Base-by-base conservation (phyloP, 2,888 invertebrate species). In the Aphrophora alni region DNA sequence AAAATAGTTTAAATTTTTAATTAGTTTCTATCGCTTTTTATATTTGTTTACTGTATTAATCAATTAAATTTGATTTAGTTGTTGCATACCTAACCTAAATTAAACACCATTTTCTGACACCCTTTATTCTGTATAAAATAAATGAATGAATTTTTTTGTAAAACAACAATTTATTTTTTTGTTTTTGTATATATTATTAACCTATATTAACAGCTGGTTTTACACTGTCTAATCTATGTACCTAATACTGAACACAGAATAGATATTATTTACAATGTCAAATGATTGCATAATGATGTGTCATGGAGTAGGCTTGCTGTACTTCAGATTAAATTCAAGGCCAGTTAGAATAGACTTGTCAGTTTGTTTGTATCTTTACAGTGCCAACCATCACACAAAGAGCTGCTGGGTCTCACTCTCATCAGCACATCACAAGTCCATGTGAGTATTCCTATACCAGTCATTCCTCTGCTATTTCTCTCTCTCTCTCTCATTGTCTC, bases 391-490 rank as follows among this genome's bases (percentile, higher is more conserved):
- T 21, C 59, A 59, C 59, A 59, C 59, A 59, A 59, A 21, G 21
- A 21, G 5, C n/a, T 21, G 59, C 59, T 21, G 21, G 21, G 0
- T 59, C 59, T 59, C 59, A 59, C 21, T 59, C 59, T 59, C 21
- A 4, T 59, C 12, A 21, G 59, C 59, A 2, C 59, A 3, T 1
- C 10, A 21, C 59, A 59, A 59, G 59, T 59, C 59, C 59, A 59
- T 59, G 59, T 59, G 59, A 59, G 59, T 59, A 59, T 59, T 59
- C 59, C 59, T 59, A 21, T 5, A 80, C 33, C 73, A 69, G 69
- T 44, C 10, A 77, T 74, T 71, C 25, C 59, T 69, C 25, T 44
- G 68, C 72, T 69, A 14, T 44, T 12, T 44, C 17, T 17, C 21
- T 59, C 5, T 59, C 59, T 59, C 12, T 59, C 44, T 44, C 2